Conservation (phyloP, 2,113 vertebrate genomes). For the Ictalurus punctatus region DNA sequence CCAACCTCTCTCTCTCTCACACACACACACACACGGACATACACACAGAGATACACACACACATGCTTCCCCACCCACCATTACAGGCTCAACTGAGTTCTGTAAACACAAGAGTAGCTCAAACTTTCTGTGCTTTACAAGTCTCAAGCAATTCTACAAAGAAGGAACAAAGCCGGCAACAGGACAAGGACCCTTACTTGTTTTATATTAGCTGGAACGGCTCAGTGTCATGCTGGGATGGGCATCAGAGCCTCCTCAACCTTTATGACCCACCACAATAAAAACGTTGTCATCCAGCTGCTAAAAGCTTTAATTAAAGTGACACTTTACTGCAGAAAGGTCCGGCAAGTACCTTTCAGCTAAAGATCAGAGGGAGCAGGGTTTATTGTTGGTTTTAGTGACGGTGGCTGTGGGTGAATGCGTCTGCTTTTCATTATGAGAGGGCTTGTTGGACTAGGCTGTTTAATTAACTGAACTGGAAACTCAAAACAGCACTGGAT, state of each 20-base stretch:
- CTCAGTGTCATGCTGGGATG: slow-evolving; percentile 24
- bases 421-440: slow-evolving; percentile 44
- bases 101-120: slow-evolving; percentile 30
- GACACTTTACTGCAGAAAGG: slow-evolving; percentile 41
- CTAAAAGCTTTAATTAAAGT: slow-evolving; percentile 49
- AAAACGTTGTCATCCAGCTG: slow-evolving; percentile 38
- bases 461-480: slow-evolving; percentile 50
- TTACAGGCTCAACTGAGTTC: slow-evolving; percentile 45
- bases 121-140: slow-evolving; percentile 35
- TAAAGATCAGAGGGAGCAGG: slow-evolving; percentile 35
- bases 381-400: slow-evolving; percentile 41
- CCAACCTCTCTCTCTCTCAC: not conserved
- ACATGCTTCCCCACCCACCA: slow-evolving; percentile 41
- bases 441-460: slow-evolving; percentile 37
- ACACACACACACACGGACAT: slow-evolving; percentile 35
- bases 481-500: slow-evolving; percentile 43
- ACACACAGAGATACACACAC: slow-evolving; percentile 29
- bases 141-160: slow-evolving; percentile 9
- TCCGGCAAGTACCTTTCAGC: slow-evolving; percentile 23
- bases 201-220: slow-evolving; percentile 32
- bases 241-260: slow-evolving; percentile 25
- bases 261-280: slow-evolving; percentile 45
- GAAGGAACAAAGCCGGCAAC: slow-evolving; percentile 19
- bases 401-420: slow-evolving; percentile 26
- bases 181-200: slow-evolving; percentile 27